A percentile compares a stretch with the other conserved stretches of the same genome.
These are phyloP conservation scores for Lathronympha strigana DNA, from an alignment of 2,888 invertebrate species.

Conservation along the genomic window DNA sequence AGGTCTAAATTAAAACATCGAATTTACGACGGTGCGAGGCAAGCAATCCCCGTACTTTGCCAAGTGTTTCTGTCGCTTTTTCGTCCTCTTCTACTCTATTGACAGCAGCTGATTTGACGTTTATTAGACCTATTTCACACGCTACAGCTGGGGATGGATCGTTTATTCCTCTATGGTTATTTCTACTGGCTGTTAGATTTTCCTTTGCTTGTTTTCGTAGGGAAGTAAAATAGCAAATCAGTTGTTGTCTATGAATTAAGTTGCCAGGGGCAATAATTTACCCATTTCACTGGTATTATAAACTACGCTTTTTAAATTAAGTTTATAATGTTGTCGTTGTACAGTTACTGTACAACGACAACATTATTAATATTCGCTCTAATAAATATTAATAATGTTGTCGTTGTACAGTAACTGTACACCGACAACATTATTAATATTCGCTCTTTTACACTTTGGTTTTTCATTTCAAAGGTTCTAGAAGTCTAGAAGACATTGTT, in stretches of 20 bases:
- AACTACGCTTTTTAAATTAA: background rate
- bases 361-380: too few relatives aligned
- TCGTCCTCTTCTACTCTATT: slow-evolving; percentile 18
- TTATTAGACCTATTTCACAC: slow-evolving; percentile 23
- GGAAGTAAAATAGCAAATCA: background rate
- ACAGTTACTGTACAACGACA: too few relatives aligned
- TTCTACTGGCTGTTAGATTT: background rate
- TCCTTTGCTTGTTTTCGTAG: background rate
- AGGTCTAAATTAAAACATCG: slow-evolving; percentile 36
- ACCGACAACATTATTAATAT: too few relatives aligned
- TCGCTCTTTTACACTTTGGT: too few relatives aligned
- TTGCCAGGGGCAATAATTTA: background rate
- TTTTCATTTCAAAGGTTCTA: too few relatives aligned
- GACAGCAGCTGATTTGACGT: slow-evolving; percentile 34
- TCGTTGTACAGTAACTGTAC: too few relatives aligned
- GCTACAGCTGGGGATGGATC: slow-evolving; percentile 4
- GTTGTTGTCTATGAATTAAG: slow-evolving; percentile 1
- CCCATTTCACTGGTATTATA: background rate
- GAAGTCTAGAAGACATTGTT: too few relatives aligned
- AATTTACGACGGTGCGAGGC: slow-evolving; percentile 18
- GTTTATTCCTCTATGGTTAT: background rate
- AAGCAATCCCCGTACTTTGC: slow-evolving; percentile 19
- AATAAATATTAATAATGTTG: too few relatives aligned
- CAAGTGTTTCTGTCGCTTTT: slow-evolving; percentile 27
- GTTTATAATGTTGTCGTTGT: background rate